A percentile compares a stretch with the other conserved stretches of the same genome.
Conservation (phyloP, 1,140 invertebrate species). For the Rhopalosiphum padi region DNA sequence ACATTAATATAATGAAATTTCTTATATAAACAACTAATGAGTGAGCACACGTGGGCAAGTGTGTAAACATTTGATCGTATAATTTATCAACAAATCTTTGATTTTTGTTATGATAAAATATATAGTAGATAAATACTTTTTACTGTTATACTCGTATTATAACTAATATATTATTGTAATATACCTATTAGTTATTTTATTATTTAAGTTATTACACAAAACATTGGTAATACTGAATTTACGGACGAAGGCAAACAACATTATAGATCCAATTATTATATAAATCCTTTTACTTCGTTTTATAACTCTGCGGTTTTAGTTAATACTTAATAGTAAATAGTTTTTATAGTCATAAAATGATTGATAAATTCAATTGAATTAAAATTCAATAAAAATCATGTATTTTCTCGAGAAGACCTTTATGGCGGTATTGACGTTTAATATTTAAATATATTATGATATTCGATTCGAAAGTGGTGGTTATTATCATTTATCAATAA, state of each 20-base stretch:
- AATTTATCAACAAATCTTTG: neutral
- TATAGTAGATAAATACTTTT: neutral
- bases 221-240: constrained; percentile 1
- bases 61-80: neutral
- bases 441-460: neutral
- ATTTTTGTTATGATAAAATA: neutral
- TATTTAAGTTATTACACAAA: neutral
- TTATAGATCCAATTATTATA: neutral
- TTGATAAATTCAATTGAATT: neutral
- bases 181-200: neutral
- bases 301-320: neutral
- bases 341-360: neutral
- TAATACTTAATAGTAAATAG: neutral
- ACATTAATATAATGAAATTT: neutral
- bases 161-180: neutral
- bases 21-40: neutral
- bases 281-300: neutral
- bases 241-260: neutral
- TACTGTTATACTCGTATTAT: neutral
- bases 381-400: neutral
- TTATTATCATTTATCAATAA: neutral
- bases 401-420: neutral
- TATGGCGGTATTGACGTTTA: neutral
- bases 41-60: neutral
- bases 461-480: neutral